Base-by-base conservation (phyloP, 2,888 invertebrate species). In the Dascillus cervinus region DNA sequence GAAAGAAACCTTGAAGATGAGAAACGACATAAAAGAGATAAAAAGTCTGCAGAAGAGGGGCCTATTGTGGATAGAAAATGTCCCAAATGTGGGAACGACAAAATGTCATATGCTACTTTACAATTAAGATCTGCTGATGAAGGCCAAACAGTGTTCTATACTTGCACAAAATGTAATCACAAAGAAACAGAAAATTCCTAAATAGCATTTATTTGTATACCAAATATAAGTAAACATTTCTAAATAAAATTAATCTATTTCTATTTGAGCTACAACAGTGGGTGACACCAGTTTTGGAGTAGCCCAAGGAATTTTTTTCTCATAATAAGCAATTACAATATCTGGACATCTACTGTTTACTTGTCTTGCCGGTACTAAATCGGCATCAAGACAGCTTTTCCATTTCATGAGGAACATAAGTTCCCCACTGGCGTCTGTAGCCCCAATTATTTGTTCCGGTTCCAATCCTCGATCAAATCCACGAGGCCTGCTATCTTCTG, bases 91-190 rank as follows among this genome's bases (percentile, higher is more conserved):
- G 82, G 81, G 1, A 78, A 91, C 57, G 83, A 89, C 20, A 81
- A 82, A 57, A 96, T 96, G 92, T 87, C 89, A 0, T 97, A 95
- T 62, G 88, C 92, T 3, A 96, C 97, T 0, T 65, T 94, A 29
- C 97, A 98, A 62, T 70, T 97, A 13, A 70, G 97, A 47, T 96
- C 96, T 0, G 97, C 96, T 11, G 97, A 98, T 76, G 98, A 98
- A 79, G 97, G 97, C 0, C 97, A 98, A 64, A 98, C 97, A 1
- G 92, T 98, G 2, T 97, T 98, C 67, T 98, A 90, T 56, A 92
- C 92, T 1, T 98, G 98, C 67, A 79, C 84, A 11, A 82, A 85
- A 56, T 98, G 97, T 82, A 83, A 82, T 62, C 79, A 68, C 61
- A 79, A 85, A 59, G 78, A 85, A 70, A 76, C 77, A 13, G 78